Evolutionary conservation across 1,140 invertebrate genomes (phyloP), one percentile per base, ranked within the genome.

Genomic region (Episyrphus balteatus): DNA sequence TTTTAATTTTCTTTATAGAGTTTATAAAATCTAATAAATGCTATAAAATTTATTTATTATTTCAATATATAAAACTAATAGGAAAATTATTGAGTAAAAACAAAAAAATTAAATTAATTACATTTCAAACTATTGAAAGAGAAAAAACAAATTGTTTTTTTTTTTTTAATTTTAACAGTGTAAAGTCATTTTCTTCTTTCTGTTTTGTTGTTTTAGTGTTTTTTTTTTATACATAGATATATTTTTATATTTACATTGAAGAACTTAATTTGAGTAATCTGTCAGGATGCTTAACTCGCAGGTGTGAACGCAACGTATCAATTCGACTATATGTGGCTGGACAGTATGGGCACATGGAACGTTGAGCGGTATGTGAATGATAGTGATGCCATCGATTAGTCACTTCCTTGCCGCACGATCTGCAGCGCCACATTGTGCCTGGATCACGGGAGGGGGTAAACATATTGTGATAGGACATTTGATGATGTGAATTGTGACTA

Each of bases 361-460:
- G 75, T 68, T 84, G 79, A 42, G 81, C 77, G 36, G 81, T 84
- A 68, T 88, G 86, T 52, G 83, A 85, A 70, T 88, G 84, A 71
- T 79, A 85, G 71, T 89, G 86, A 70, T 90, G 86, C 84, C 86
- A 88, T 59, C 84, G 74, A 70, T 88, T 88, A 62, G 84, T 83
- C 46, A 88, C 86, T 72, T 86, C 80, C 74, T 89, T 90, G 58
- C 81, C 80, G 70, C 86, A 90, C 15, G 80, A 77, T 54, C 82
- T 81, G 71, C 86, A 90, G 62, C 76, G 77, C 82, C 82, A 86
- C 57, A 83, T 73, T 44, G 81, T 74, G 26, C 79, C 74, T 51
- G 76, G 79, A 53, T 78, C 78, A 44, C 78, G 66, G 44, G 80
- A 80, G 56, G 77, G 77, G 55, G 79, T 81, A 66, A 85, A 86